Conservation (phyloP, 2,888 invertebrate genomes). For the Heliconius charithonia region DNA sequence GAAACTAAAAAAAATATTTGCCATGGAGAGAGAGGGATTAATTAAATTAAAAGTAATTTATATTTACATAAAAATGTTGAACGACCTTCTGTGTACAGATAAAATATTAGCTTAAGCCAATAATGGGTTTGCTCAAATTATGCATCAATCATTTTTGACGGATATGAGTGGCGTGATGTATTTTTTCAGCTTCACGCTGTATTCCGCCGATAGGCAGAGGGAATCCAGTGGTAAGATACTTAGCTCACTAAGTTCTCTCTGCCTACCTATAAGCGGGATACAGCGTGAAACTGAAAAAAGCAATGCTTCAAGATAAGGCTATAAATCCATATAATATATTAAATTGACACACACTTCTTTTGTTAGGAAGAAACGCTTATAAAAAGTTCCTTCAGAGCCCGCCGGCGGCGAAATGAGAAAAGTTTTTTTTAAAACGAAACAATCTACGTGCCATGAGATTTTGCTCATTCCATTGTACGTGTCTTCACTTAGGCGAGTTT, state of each 20-base stretch:
- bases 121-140: conserved; percentile 10
- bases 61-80: not conserved
- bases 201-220: not conserved
- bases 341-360: conserved; percentile 45
- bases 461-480: conserved; percentile 44
- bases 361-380: conserved; percentile 54
- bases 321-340: conserved; percentile 39
- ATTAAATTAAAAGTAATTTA: not conserved
- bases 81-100: conserved; percentile 8
- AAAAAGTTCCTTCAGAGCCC: conserved; percentile 55
- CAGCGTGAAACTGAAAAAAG: not conserved
- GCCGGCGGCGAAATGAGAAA: conserved; percentile 69
- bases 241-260: not conserved
- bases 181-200: not conserved
- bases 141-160: conserved; percentile 28
- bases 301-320: conserved; percentile 36
- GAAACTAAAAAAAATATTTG: too few relatives aligned
- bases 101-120: conserved; percentile 13
- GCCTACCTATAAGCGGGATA: not conserved
- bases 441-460: conserved; percentile 50
- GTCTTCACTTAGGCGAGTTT: conserved; percentile 24
- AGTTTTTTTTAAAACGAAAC: conserved; percentile 68
- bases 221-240: not conserved
- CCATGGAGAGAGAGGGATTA: too few relatives aligned
- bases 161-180: not conserved